Percentiles rank a stretch among this genome's conserved stretches.
Evolutionary conservation across 1,140 invertebrate species (phyloP).

Genomic region (Megalopta genalis): DNA sequence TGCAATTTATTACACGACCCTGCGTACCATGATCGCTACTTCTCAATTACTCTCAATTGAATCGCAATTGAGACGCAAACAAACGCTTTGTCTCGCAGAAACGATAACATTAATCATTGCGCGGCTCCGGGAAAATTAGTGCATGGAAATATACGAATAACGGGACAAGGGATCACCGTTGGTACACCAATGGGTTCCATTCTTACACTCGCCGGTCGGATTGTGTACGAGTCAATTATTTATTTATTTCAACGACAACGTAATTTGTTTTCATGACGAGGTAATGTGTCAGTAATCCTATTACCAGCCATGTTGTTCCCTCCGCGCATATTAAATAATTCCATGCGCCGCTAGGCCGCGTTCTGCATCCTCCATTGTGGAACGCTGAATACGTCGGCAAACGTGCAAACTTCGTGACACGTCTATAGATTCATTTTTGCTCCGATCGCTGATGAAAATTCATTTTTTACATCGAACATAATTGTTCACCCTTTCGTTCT

Average conservation of each 20-base stretch:
- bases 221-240: not conserved
- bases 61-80: slow-evolving; percentile 31
- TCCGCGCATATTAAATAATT: not conserved
- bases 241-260: not conserved
- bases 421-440: too few species aligned
- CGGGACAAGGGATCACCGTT: too few species aligned
- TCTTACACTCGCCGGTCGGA: not conserved
- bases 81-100: slow-evolving; percentile 16
- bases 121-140: not conserved
- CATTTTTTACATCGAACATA: too few species aligned
- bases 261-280: not conserved
- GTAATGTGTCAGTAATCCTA: not conserved
- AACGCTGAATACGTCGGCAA: too few species aligned
- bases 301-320: not conserved
- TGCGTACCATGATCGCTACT: slow-evolving; percentile 28
- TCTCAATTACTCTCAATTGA: slow-evolving; percentile 50
- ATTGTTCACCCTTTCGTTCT: too few species aligned
- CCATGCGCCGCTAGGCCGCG: too few species aligned
- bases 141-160: slow-evolving; percentile 3
- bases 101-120: slow-evolving; percentile 36
- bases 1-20: slow-evolving; percentile 40
- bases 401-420: too few species aligned
- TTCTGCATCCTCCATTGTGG: too few species aligned
- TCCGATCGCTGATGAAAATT: too few species aligned
- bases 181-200: too few species aligned